A percentile compares a stretch with the other conserved stretches of the same genome.
phyloP scores from a whole-genome alignment of 1,140 invertebrate genomes.

The Palaemon carinicauda region DNA sequence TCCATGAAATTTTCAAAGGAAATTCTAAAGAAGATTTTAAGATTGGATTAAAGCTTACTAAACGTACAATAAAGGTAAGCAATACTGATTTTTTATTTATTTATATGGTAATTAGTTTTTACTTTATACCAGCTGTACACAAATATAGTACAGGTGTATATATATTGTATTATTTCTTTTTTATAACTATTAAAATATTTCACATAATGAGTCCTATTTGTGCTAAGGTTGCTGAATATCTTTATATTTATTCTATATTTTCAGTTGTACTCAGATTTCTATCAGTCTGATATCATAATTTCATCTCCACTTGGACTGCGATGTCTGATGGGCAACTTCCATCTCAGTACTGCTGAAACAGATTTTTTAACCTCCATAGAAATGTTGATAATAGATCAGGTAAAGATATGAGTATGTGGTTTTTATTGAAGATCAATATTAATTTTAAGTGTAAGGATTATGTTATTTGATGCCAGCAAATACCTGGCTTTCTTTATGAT shows the following conservation, averaged over 20 bases:
- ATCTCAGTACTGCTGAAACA: slow-evolving; percentile 82
- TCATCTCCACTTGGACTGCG: slow-evolving; percentile 92
- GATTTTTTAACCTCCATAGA: slow-evolving; percentile 98
- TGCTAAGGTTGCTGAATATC: neutral
- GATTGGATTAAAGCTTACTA: slow-evolving; percentile 89
- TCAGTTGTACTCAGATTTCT: slow-evolving; percentile 90
- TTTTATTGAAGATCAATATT: too few species aligned
- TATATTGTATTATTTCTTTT: slow-evolving; percentile 60
- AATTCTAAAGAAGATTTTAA: slow-evolving; percentile 96
- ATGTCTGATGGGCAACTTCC: slow-evolving; percentile 87
- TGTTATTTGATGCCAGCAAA: too few species aligned
- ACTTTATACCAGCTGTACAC: too few species aligned
- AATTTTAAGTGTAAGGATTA: too few species aligned
- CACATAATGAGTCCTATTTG: neutral
- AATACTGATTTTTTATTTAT: neutral
- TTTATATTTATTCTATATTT: slow-evolving; percentile 58
- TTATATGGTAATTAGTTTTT: too few species aligned
- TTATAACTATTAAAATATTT: too few species aligned
- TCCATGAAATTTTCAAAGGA: slow-evolving; percentile 83
- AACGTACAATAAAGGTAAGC: slow-evolving; percentile 84
- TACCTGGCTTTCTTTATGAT: too few species aligned
- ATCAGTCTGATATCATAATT: slow-evolving; percentile 93
- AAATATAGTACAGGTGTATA: slow-evolving; percentile 23
- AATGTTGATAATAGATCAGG: slow-evolving; percentile 89
- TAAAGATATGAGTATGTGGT: too few species aligned